Evolutionary conservation across 2,797 vertebrate species (phyloP).

Genomic region (Characodon lateralis): DNA sequence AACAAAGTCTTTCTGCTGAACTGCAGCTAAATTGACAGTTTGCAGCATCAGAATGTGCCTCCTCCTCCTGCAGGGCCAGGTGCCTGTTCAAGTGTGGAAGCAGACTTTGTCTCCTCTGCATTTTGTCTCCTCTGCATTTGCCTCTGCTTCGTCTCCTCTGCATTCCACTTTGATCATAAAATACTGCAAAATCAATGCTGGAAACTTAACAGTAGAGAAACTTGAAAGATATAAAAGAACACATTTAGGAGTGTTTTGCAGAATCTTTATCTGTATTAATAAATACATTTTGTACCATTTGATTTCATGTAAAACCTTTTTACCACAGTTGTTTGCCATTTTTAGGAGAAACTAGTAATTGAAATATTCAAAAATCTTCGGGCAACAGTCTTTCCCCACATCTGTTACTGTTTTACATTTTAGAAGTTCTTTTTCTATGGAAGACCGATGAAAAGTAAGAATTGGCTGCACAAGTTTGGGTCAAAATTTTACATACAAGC

Average conservation of each 20-base stretch:
- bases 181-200: slow-evolving; percentile 34
- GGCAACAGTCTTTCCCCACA: no score
- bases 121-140: slow-evolving; percentile 26
- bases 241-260: not conserved
- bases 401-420: no score
- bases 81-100: slow-evolving; percentile 50
- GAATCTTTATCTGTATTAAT: not conserved
- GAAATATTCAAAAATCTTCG: no score
- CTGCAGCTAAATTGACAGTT: slow-evolving; percentile 42
- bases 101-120: slow-evolving; percentile 21
- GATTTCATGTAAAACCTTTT: not conserved
- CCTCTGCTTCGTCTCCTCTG: slow-evolving; percentile 9
- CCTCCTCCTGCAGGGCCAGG: slow-evolving; percentile 14
- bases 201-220: slow-evolving; percentile 15
- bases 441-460: no score
- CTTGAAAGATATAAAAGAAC: slow-evolving; percentile 1
- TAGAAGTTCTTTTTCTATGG: no score
- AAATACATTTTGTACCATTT: not conserved
- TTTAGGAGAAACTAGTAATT: not conserved
- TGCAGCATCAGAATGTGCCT: slow-evolving; percentile 12
- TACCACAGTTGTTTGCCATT: not conserved
- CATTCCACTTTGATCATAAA: slow-evolving; percentile 52
- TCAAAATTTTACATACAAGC: no score
- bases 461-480: no score
- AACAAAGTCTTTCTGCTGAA: slow-evolving; percentile 39